phyloP scores from a whole-genome alignment of 35 echinoderm and acorn worm species.

The Patiria miniata region DNA sequence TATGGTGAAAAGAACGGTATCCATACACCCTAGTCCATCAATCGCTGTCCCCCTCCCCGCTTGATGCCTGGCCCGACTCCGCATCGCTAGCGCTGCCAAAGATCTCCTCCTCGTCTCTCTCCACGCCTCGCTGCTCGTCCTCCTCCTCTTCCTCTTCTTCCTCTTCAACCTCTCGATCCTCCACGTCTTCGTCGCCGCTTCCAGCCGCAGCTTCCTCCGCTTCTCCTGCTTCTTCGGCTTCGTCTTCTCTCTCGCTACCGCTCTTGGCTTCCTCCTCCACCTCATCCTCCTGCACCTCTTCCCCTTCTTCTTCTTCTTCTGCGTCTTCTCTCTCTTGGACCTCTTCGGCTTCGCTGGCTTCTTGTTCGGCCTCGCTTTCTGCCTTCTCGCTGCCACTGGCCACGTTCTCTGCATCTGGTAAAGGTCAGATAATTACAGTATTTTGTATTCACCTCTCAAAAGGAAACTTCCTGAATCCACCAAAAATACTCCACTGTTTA shows the following conservation, averaged over 20 bases:
- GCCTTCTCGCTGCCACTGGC: slow-evolving; percentile 57
- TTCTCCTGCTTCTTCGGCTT: slow-evolving; percentile 9
- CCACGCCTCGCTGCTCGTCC: slow-evolving; percentile 54
- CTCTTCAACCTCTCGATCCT: slow-evolving; percentile 22
- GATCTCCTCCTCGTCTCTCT: slow-evolving; percentile 79
- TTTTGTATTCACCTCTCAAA: not conserved
- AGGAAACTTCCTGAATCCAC: not conserved
- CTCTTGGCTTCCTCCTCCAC: slow-evolving; percentile 30
- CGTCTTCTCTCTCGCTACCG: slow-evolving; percentile 23
- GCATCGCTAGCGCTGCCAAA: slow-evolving; percentile 76
- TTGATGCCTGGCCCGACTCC: slow-evolving; percentile 1
- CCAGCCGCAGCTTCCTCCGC: not conserved
- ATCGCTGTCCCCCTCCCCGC: not conserved
- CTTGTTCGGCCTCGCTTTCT: slow-evolving; percentile 53
- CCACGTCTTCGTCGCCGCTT: not conserved
- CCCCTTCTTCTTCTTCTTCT: slow-evolving; percentile 46
- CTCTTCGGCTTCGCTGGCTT: slow-evolving; percentile 40
- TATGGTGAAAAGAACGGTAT: too few relatives aligned
- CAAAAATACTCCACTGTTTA: not conserved
- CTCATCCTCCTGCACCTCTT: slow-evolving; percentile 34
- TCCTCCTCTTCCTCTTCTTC: slow-evolving; percentile 64
- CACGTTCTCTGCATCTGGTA: slow-evolving; percentile 37
- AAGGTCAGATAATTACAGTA: not conserved
- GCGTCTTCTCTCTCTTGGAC: slow-evolving; percentile 60
- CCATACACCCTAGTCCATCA: not conserved